A percentile compares a stretch with the other conserved stretches of the same genome.
Conservation (phyloP, 2,113 vertebrate species). For the Condylura cristata region DNA sequence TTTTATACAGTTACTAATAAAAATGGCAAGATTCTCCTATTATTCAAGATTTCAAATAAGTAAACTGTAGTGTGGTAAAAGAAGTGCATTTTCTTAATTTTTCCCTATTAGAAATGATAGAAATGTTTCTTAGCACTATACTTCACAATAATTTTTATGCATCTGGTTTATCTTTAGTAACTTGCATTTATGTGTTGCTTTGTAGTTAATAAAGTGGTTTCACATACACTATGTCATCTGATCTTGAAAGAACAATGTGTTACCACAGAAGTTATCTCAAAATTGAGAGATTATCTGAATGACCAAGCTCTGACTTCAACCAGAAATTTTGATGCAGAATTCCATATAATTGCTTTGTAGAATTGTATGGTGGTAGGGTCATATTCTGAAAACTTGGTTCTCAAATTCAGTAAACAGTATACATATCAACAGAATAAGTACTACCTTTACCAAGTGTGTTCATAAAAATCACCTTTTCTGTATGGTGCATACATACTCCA, state of each 20-base stretch:
- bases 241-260: background rate
- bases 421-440: background rate
- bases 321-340: background rate
- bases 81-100: background rate
- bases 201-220: background rate
- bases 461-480: background rate
- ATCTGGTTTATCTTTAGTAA: background rate
- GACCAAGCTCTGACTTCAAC: background rate
- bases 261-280: background rate
- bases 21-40: background rate
- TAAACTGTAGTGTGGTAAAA: background rate
- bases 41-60: constrained; percentile 29
- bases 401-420: background rate
- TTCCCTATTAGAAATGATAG: background rate
- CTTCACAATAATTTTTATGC: background rate
- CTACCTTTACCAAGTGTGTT: background rate
- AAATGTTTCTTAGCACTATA: background rate
- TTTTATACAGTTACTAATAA: background rate
- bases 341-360: background rate
- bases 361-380: background rate
- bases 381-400: background rate
- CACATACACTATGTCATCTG: background rate
- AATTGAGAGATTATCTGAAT: background rate
- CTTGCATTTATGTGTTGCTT: background rate
- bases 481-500: background rate